phyloP scores from a whole-genome alignment of 2,113 vertebrate genomes.

The Ahaetulla prasina region DNA sequence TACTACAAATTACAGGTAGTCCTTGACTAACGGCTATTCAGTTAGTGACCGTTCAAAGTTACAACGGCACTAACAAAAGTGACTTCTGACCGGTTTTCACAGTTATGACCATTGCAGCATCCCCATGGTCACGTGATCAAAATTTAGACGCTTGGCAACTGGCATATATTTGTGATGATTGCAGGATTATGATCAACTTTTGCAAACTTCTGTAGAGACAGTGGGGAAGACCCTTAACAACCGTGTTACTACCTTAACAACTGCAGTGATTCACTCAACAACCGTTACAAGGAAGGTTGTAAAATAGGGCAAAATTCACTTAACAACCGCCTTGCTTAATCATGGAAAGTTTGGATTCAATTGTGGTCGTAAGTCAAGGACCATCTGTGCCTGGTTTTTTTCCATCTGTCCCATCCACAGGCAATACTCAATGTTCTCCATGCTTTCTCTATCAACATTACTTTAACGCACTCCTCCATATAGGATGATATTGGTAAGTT shows the following conservation, averaged over 20 bases:
- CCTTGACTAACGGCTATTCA: background rate
- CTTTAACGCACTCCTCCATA: background rate
- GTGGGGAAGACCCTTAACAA: background rate
- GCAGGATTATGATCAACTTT: background rate
- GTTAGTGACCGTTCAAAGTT: background rate
- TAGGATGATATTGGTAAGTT: background rate
- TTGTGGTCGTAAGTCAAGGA: background rate
- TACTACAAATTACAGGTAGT: background rate
- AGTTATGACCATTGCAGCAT: background rate
- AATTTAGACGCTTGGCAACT: background rate
- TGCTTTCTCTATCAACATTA: background rate
- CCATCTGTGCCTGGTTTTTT: constrained; percentile 8
- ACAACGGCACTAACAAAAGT: background rate
- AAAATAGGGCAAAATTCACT: no score
- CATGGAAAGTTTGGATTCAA: background rate
- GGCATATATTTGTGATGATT: background rate
- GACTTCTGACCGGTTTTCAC: background rate
- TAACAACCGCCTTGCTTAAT: background rate
- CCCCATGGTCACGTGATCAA: background rate
- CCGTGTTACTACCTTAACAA: background rate
- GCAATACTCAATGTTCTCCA: constrained; percentile 21
- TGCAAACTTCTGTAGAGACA: no score
- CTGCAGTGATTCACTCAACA: background rate
- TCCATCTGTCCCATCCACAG: constrained; percentile 37
- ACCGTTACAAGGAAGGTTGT: background rate